These are phyloP conservation scores for Urocitellus parryii DNA, from an alignment of 2,113 vertebrate genomes.

Conservation along the genomic window DNA sequence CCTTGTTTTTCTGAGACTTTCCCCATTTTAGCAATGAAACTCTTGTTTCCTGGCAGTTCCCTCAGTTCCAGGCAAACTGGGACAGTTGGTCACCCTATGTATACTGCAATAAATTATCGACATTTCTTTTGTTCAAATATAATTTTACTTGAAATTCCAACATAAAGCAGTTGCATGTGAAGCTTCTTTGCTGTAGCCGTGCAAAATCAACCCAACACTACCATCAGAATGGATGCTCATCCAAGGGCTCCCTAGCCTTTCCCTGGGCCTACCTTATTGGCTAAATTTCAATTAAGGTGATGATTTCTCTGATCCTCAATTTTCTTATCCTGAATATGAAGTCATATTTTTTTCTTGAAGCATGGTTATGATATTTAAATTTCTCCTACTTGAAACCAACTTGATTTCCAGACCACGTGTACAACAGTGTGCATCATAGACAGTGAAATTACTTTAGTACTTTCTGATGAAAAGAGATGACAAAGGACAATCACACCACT, in stretches of 20 bases:
- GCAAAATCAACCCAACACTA: not conserved
- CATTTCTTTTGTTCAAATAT: not conserved
- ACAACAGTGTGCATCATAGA: not conserved
- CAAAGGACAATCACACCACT: not conserved
- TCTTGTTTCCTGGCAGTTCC: not conserved
- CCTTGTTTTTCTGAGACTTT: not conserved
- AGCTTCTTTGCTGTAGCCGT: not conserved
- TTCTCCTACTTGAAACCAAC: not conserved
- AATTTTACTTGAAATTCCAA: not conserved
- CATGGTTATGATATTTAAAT: not conserved
- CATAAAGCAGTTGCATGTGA: not conserved
- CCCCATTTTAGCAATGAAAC: not conserved
- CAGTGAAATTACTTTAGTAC: not conserved
- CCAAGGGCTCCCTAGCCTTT: not conserved
- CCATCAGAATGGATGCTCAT: not conserved
- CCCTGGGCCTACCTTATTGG: not conserved
- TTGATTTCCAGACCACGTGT: not conserved
- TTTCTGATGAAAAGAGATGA: not conserved
- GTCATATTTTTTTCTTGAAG: not conserved
- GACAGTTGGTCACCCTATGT: not conserved
- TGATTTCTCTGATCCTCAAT: not conserved
- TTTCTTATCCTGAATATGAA: not conserved
- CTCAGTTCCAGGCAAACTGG: not conserved
- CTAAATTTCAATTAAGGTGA: not conserved
- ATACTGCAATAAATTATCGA: not conserved